Conservation (phyloP, 2,797 vertebrate genomes). For the Prunella strophiata region DNA sequence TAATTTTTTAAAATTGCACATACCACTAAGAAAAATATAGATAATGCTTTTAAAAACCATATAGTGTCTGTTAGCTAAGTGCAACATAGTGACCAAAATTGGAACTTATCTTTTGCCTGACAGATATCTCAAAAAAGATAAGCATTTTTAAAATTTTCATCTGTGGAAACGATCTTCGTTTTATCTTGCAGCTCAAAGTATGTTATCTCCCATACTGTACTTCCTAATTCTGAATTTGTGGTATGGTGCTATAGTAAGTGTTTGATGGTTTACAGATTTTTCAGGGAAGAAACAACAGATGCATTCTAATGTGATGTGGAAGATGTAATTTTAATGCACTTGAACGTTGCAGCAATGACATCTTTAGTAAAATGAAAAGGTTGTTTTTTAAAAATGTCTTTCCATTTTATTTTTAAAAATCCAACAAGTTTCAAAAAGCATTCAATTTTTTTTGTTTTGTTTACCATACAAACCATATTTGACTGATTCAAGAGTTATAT, state of each 20-base stretch:
- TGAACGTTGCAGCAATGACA: background rate
- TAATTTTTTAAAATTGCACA: background rate
- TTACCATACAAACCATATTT: background rate
- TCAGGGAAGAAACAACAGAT: background rate
- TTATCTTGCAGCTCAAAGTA: background rate
- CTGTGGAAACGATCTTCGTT: background rate
- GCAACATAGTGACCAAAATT: slow-evolving; percentile 18
- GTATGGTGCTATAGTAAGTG: background rate
- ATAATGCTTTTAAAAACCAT: background rate
- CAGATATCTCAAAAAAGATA: background rate
- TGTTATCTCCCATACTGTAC: background rate
- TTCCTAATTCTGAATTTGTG: background rate
- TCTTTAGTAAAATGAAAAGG: background rate
- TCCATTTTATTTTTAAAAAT: background rate
- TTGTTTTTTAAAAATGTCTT: background rate
- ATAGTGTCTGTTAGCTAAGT: background rate
- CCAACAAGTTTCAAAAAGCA: background rate
- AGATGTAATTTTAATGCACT: background rate
- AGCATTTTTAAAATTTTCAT: background rate
- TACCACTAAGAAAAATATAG: background rate
- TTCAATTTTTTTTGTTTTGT: background rate
- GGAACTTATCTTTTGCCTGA: slow-evolving; percentile 8
- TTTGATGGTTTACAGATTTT: background rate
- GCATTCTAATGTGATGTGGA: rapidly evolving
- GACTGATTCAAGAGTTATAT: background rate